A percentile compares a stretch with the other conserved stretches of the same genome.
These are phyloP conservation scores for Piaya cayana DNA, from an alignment of 2,113 vertebrate genomes.

Conservation along the genomic window DNA sequence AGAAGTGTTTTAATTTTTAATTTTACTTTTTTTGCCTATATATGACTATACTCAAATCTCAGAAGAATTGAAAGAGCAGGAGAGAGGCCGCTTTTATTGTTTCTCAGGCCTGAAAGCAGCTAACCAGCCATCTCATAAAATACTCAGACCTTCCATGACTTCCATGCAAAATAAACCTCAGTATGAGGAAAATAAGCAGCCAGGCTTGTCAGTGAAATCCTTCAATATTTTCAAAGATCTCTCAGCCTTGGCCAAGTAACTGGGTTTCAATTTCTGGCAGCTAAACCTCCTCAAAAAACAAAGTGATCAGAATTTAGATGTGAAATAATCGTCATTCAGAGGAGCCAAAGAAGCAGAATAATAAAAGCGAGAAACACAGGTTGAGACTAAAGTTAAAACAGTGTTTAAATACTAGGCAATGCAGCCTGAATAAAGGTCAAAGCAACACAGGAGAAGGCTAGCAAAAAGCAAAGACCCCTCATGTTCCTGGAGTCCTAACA, in stretches of 20 bases:
- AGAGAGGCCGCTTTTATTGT: neutral
- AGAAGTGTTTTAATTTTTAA: neutral
- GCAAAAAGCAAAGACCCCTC: neutral
- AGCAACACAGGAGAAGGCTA: neutral
- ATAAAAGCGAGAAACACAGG: neutral
- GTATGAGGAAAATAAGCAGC: neutral
- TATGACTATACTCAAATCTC: neutral
- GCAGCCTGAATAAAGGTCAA: neutral
- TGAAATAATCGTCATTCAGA: neutral
- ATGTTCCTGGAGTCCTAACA: neutral
- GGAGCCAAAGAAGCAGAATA: neutral
- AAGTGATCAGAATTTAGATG: neutral
- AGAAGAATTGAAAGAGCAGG: neutral
- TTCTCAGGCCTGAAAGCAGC: neutral
- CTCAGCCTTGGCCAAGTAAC: neutral
- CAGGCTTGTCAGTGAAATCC: slow-evolving; percentile 8
- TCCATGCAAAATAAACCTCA: neutral
- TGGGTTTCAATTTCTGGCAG: slow-evolving; percentile 19
- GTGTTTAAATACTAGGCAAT: neutral
- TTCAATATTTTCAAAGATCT: neutral
- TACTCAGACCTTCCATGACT: neutral
- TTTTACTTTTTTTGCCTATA: neutral
- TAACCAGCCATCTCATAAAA: neutral
- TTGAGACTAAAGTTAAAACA: neutral
- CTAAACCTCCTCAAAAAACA: neutral